These are phyloP conservation scores for Catamblyrhynchus diadema DNA, from an alignment of 2,797 vertebrate species.

Conservation along the genomic window DNA sequence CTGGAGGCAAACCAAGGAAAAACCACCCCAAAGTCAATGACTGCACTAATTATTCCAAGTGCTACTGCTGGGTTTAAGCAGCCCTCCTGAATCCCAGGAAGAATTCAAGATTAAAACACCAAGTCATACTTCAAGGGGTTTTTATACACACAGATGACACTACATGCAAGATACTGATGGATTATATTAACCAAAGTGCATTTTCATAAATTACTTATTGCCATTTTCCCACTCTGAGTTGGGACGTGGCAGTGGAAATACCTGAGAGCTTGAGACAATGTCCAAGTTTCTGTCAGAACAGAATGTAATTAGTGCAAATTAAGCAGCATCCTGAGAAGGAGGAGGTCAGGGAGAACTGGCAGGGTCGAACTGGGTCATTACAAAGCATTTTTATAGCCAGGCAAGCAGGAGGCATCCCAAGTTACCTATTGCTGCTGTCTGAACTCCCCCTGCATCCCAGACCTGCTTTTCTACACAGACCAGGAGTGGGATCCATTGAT, in stretches of 20 bases:
- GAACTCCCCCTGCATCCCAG: neutral
- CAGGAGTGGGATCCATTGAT: neutral
- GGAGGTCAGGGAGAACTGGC: constrained; percentile 85
- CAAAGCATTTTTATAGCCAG: constrained; percentile 39
- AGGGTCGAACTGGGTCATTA: constrained; percentile 82
- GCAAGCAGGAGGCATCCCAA: neutral
- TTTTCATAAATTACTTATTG: neutral
- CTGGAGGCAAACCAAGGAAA: neutral
- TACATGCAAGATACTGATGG: neutral
- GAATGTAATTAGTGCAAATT: constrained; percentile 98
- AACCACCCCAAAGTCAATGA: neutral
- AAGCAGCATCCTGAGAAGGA: constrained; percentile 83
- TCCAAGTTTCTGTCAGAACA: constrained; percentile 92
- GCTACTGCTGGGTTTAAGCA: neutral
- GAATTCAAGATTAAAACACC: neutral
- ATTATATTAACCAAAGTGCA: neutral
- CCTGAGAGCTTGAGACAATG: constrained; percentile 72
- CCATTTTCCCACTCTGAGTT: neutral
- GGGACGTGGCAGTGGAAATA: constrained; percentile 59
- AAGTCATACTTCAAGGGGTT: neutral
- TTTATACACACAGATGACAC: neutral
- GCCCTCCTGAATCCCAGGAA: neutral
- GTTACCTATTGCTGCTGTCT: neutral
- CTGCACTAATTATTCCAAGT: neutral
- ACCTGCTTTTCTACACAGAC: neutral